Evolutionary conservation across 1,140 invertebrate genomes (phyloP), one percentile per base, ranked within the genome.

Genomic region (Amphibalanus amphitrite): DNA sequence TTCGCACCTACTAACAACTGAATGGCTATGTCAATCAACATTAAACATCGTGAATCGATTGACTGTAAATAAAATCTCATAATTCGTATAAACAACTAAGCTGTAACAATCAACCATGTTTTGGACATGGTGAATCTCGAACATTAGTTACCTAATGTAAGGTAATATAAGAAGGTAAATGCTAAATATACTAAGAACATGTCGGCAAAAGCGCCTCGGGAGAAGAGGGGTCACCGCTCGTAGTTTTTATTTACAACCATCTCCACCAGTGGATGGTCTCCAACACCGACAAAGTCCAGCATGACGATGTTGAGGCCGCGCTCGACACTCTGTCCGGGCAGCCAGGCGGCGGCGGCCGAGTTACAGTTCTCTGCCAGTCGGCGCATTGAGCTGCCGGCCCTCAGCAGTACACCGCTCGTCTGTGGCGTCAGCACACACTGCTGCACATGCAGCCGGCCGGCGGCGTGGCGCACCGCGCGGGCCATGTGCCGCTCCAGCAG

Each of bases 301-400:
- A 67, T 67, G 65, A 67, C 65, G 65, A 67, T 67, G 65, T 67
- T 67, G 65, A 67, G 65, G 28, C 65, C 65, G 28, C 65, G 26
- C 26, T 28, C 10, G 10, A 67, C 65, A 10, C 26, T 28, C 65
- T 67, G 65, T 17, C 10, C n/a, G n/a, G 6, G n/a, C 65, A 67
- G n/a, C 65, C 65, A 67, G 65, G 6, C 28, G 65, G 28, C 26
- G 3, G 28, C n/a, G 23, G 20, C 23, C 3, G n/a, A 8, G 20
- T 67, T 67, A 25, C 65, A 67, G 28, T 28, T 10, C 3, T 8
- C 65, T 17, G 65, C 65, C 65, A 67, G 65, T 1, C 65, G 65
- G 28, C 26, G 28, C 65, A 28, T 3, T 10, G 65, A 67, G 65
- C 65, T 28, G 26, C 8, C 26, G 6, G 26, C 23, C 3, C 28